Evolutionary conservation across 2,888 invertebrate genomes (phyloP), one percentile per base, ranked within the genome.

Genomic region (Lordiphosa andalusiaca): DNA sequence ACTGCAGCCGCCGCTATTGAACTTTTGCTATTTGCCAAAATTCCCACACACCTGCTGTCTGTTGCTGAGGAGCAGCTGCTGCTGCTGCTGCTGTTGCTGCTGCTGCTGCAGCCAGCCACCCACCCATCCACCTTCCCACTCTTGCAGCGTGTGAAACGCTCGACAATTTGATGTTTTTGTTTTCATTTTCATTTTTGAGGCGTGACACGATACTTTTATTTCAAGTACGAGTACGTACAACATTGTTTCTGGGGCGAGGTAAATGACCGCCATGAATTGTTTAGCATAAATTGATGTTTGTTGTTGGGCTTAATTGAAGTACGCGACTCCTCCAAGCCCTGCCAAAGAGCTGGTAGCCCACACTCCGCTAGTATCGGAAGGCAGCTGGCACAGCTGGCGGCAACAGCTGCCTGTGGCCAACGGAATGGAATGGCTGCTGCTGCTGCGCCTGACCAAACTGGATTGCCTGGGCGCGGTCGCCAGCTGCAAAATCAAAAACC

Each of bases 191-290:
- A 52, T 13, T 70, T 76, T 71, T 55, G 78, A 81, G 84, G 77
- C 82, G 77, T 81, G 82, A 84, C 84, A 82, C 60, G 61, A 80
- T 75, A 68, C 63, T 61, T 66, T 62, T 62, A 54, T 80, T 78
- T 82, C 80, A 84, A 84, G 83, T 84, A 84, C 83, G 71, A 44
- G 50, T 46, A 25, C 25, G 25, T 25, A 25, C 7, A 7, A 25
- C 25, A 25, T 38, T 56, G 62, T 57, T 63, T 51, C 54, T 78
- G 78, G 65, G 51, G 53, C 41, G 48, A 36, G 84, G 77, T 77
- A 81, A 84, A 84, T 77, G 84, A 84, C 78, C 78, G 73, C 57
- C 84, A 82, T 78, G 80, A 82, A 78, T 84, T 78, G 78, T 82
- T 68, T 78, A 82, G 76, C 83, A 84, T 84, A 84, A 82, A 75